Evolutionary conservation across 1,140 invertebrate genomes (phyloP).

Genomic region (Nasonia longicornis): DNA sequence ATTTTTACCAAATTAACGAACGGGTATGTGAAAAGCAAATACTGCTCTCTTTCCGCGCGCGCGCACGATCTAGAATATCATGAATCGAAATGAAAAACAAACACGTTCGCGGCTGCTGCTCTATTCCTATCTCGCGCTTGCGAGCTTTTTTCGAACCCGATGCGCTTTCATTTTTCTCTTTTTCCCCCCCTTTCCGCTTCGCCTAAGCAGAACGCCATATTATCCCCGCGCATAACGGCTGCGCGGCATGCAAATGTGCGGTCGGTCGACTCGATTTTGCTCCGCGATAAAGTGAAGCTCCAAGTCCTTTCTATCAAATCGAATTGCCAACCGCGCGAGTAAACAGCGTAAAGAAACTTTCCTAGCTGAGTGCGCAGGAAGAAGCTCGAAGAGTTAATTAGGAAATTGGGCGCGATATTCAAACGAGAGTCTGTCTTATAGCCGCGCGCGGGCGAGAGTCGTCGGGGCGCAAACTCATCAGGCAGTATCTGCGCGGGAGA

Average conservation of each 20-base stretch:
- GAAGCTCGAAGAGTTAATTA: not conserved
- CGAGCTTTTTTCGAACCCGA: not conserved
- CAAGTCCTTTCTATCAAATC: no score
- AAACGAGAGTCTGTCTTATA: not conserved
- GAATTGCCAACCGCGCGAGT: no score
- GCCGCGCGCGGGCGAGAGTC: no score
- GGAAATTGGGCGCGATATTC: not conserved
- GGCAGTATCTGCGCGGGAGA: no score
- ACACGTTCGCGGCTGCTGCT: not conserved
- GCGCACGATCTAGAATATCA: not conserved
- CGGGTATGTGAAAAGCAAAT: not conserved
- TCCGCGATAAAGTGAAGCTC: no score
- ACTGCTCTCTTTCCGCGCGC: not conserved
- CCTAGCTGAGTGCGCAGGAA: not conserved
- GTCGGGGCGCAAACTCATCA: not conserved
- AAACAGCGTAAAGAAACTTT: no score
- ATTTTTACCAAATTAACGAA: not conserved
- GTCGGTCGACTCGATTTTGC: no score
- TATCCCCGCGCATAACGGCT: no score
- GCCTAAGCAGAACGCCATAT: no score
- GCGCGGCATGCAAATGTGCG: no score
- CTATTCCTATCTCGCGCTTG: not conserved
- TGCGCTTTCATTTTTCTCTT: not conserved
- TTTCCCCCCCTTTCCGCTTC: no score
- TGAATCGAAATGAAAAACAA: not conserved